Evolutionary conservation across 2,797 vertebrate genomes (phyloP), one percentile per base, ranked within the genome.

Genomic region (Catostomus latipinnis): DNA sequence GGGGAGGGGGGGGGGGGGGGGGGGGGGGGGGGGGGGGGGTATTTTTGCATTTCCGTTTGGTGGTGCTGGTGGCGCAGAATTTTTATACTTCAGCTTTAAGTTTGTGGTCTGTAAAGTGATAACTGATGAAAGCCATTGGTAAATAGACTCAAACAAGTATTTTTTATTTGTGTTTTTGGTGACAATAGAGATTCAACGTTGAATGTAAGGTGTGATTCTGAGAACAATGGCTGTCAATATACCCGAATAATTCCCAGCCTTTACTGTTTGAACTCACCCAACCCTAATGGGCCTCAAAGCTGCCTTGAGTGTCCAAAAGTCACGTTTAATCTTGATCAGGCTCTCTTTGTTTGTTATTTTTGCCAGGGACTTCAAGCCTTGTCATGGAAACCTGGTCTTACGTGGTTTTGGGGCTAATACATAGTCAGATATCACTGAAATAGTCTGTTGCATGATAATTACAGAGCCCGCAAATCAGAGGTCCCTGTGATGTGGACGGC

Each of bases 401-500:
- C 71, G 87, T 85, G 90, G 88, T 90, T 92, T 90, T 83, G 88
- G 87, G 88, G 85, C 91, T 92, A 92, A 94, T 94, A 91, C 90
- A 87, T 90, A 89, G 91, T 90, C 88, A 85, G 91, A 90, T 92
- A 89, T 92, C 86, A 89, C 93, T 71, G 85, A 93, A 94, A 95
- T 95, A 95, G 92, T 85, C 86, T 58, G 74, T 57, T 70, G 88
- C 83, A 74, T 50, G 11, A 87, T 93, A 93, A 95, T 95, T 94
- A 94, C 91, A 94, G 92, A 91, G 89, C 80, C 85, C 87, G 67
- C 72, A 86, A 87, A 91, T 87, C 88, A 86, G 90, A 89, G 92
- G 92, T 90, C 85, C 80, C 89, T 94, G 82, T 95, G 93, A 94
- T 94, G 94, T 94, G 94, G 93, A 90, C 82, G 72, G 85, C 81